Evolutionary conservation across 2,113 vertebrate genomes (phyloP).

Genomic region (Ceratotherium simum): DNA sequence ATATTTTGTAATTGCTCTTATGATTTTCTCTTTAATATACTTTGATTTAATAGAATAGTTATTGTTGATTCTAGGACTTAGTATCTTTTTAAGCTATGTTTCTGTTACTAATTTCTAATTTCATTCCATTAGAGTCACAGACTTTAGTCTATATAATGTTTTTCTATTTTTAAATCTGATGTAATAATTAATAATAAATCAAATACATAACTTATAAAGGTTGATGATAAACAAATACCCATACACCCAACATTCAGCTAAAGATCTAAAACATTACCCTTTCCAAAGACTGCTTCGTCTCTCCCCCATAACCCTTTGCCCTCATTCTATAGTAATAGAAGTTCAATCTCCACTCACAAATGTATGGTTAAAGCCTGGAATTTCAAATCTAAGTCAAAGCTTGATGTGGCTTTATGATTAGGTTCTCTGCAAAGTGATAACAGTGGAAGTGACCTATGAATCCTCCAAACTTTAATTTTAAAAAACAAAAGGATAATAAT

Average conservation of each 20-base stretch:
- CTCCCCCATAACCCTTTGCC: not conserved
- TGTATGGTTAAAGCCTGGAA: not conserved
- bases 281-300: not conserved
- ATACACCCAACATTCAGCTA: not conserved
- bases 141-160: not conserved
- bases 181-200: not conserved
- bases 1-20: not conserved
- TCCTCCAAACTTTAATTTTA: not conserved
- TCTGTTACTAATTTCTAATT: not conserved
- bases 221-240: not conserved
- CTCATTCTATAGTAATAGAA: not conserved
- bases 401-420: not conserved
- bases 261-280: not conserved
- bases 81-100: not conserved
- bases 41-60: not conserved
- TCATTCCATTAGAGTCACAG: not conserved
- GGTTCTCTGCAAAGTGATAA: not conserved
- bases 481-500: not conserved
- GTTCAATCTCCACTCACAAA: not conserved
- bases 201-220: not conserved
- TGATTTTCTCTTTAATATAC: not conserved
- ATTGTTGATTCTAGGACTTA: not conserved
- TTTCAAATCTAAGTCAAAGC: not conserved
- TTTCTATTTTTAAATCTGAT: conserved; percentile 7
- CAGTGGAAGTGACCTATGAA: not conserved